Evolutionary conservation across 2,797 vertebrate genomes (phyloP), one percentile per base, ranked within the genome.

Genomic region (Acanthurus tractus): DNA sequence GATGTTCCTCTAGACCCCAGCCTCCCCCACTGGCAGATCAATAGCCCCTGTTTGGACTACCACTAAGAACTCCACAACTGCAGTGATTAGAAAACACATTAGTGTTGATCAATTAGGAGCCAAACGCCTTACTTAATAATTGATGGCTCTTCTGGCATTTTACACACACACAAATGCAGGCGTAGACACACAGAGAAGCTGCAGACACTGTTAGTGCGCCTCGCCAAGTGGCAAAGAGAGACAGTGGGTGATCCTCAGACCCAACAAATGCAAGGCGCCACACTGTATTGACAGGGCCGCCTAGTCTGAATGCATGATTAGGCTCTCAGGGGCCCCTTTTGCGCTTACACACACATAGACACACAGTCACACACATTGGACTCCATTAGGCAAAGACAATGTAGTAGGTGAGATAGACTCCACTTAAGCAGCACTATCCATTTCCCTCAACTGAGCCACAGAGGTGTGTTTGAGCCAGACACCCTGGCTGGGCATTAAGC

Each of bases 61-160:
- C 96, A 96, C 96, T 97, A 97, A 97, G 97, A 98, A 96, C 95
- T 96, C 96, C 96, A 96, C 96, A 97, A 97, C 96, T 97, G 96
- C 96, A 97, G 97, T 98, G 97, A 99, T 99, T 98, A 99, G 96
- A 97, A 98, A 98, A 98, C 97, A 98, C 97, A 98, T 98, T 97
- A 98, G 96, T 94, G 95, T 96, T 97, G 96, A 96, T 97, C 98
- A 99, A 98, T 99, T 98, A 99, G 96, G 95, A 97, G 96, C 93
- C 95, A 97, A 98, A 97, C 94, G 94, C 95, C 97, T 96, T 95
- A 86, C 96, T 99, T 95, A 99, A 99, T 99, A 98, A 99, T 99
- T 99, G 94, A 99, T 98, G 96, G 92, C 68, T 82, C 84, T 82
- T 86, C 92, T 94, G 70, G 79, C 86, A 76, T 90, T 91, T 91